These are phyloP conservation scores for Dione vanillae DNA, from an alignment of 2,888 invertebrate species.

Conservation along the genomic window DNA sequence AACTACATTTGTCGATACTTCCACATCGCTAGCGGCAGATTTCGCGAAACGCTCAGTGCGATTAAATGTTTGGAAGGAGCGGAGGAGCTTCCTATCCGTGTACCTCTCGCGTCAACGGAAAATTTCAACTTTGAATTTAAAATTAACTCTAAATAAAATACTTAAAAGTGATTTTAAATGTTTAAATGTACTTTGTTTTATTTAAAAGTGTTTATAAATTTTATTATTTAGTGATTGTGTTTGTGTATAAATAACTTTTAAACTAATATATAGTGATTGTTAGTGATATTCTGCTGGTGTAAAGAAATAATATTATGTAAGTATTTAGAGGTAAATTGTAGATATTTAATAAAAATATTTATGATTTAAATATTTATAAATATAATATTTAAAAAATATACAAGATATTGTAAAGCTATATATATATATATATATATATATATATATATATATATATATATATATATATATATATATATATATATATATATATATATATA, in stretches of 20 bases:
- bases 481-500: no score
- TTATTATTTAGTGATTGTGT: constrained; percentile 8
- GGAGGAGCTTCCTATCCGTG: constrained; percentile 64
- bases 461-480: no score
- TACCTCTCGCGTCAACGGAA: constrained; percentile 69
- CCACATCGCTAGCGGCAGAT: constrained; percentile 68
- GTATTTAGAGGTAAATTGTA: not conserved
- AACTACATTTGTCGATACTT: constrained; percentile 49
- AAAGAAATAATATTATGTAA: not conserved
- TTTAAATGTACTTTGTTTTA: not conserved
- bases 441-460: no score
- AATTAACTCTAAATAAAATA: not conserved
- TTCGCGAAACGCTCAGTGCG: constrained; percentile 73
- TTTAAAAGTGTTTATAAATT: not conserved
- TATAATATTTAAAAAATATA: not conserved
- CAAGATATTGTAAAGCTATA: no score
- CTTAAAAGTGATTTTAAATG: not conserved
- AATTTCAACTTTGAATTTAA: constrained; percentile 64
- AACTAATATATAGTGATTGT: not conserved
- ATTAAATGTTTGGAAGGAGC: constrained; percentile 72
- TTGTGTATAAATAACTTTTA: not conserved
- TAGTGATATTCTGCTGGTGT: not conserved
- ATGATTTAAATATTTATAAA: no score
- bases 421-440: no score
- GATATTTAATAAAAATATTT: not conserved